Evolutionary conservation across 2,113 vertebrate genomes (phyloP).

Genomic region (Acanthochromis polyacanthus): DNA sequence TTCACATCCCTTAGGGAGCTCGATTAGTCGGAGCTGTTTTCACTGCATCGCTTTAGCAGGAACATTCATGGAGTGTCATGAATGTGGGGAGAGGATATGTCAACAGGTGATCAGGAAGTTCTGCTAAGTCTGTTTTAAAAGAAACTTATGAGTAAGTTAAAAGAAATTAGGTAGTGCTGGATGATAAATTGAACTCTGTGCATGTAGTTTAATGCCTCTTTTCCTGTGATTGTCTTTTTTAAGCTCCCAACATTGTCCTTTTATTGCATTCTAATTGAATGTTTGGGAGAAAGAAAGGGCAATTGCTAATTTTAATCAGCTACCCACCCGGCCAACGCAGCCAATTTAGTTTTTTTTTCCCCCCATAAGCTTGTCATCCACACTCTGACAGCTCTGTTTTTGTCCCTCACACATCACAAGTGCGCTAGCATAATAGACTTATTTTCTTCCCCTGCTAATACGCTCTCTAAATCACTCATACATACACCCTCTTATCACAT

Average conservation of each 20-base stretch:
- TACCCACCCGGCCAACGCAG: background rate
- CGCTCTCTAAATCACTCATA: background rate
- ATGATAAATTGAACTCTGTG: background rate
- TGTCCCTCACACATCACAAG: conserved; percentile 26
- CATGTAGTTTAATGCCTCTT: background rate
- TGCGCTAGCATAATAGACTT: conserved; percentile 5
- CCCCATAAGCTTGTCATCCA: conserved; percentile 12
- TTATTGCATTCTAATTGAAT: background rate
- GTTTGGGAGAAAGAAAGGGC: background rate
- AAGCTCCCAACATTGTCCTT: background rate
- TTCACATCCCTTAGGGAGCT: background rate
- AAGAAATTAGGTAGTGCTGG: background rate
- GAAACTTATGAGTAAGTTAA: background rate
- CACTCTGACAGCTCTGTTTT: background rate
- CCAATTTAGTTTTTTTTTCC: conserved; percentile 3
- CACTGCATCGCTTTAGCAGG: conserved; percentile 12
- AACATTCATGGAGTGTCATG: conserved; percentile 1
- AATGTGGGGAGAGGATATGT: background rate
- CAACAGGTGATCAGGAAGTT: conserved; percentile 42
- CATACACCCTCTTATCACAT: conserved; percentile 73
- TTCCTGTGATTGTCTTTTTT: background rate
- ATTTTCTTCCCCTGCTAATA: conserved; percentile 15
- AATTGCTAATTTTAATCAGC: too few species aligned
- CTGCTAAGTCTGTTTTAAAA: background rate
- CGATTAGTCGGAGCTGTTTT: background rate